These are phyloP conservation scores for Chanos chanos DNA, from an alignment of 2,797 vertebrate species.

Conservation along the genomic window DNA sequence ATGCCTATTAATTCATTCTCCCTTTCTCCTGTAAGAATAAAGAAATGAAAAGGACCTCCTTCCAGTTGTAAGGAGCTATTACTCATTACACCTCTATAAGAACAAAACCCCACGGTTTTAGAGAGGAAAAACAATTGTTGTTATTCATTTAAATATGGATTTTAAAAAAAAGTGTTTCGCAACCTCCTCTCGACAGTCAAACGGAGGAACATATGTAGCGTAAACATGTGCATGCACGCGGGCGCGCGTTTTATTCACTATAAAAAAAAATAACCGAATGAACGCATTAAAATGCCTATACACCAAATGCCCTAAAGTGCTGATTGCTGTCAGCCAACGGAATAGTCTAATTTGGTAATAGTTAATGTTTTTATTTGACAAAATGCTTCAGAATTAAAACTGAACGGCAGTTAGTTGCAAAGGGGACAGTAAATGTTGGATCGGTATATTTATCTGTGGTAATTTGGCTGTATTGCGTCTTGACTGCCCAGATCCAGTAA, in stretches of 20 bases:
- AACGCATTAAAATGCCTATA: conserved; percentile 7
- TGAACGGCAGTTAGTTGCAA: too few relatives aligned
- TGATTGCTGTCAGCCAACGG: too few relatives aligned
- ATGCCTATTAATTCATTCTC: conserved; percentile 70
- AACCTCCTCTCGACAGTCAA: too few relatives aligned
- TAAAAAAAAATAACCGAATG: neutral
- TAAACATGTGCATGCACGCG: conserved; percentile 13
- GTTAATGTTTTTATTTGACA: too few relatives aligned
- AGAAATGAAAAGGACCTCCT: conserved; percentile 56
- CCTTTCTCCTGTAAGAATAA: conserved; percentile 50
- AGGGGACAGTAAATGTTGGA: too few relatives aligned
- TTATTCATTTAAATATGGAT: conserved; percentile 50
- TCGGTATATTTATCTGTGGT: too few relatives aligned
- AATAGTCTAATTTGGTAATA: too few relatives aligned
- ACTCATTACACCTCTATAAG: conserved; percentile 59
- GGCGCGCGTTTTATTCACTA: conserved; percentile 5
- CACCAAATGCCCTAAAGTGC: neutral
- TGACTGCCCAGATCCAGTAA: too few relatives aligned
- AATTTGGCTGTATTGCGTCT: too few relatives aligned
- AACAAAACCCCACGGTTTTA: conserved; percentile 50
- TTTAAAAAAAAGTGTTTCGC: too few relatives aligned
- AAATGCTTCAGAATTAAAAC: too few relatives aligned
- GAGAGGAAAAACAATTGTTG: conserved; percentile 55
- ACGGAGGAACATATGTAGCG: too few relatives aligned
- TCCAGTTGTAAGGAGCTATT: conserved; percentile 61